Conservation (phyloP, 37 sponge, comb jelly and placozoan species). For the Lycopodina hypogea region DNA sequence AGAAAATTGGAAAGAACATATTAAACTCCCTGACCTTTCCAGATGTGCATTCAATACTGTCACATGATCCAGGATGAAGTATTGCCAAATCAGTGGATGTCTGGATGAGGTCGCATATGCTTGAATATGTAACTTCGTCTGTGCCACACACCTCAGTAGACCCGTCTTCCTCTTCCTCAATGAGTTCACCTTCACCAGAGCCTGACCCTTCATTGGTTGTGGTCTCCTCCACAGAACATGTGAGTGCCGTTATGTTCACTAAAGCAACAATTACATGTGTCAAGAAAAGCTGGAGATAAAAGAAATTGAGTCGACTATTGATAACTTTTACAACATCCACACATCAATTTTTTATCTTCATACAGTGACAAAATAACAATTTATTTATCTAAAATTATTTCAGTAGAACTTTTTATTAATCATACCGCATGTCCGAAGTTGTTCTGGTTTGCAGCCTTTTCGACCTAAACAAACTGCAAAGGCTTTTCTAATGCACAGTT, state of each 20-base stretch:
- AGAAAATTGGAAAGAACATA: background rate
- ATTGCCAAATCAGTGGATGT: constrained; percentile 10
- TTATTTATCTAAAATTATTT: too few species aligned
- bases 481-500: constrained; percentile 24
- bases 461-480: constrained; percentile 27
- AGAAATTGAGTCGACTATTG: too few species aligned
- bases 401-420: too few species aligned
- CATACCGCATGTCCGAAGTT: constrained; percentile 51
- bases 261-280: background rate
- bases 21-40: constrained; percentile 9
- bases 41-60: constrained; percentile 14
- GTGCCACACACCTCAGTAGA: constrained; percentile 28
- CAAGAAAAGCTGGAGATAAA: too few species aligned
- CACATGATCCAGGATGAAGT: constrained; percentile 32
- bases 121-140: constrained; percentile 27
- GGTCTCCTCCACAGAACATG: background rate
- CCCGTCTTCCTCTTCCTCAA: background rate
- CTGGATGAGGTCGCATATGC: constrained; percentile 36
- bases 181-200: too few species aligned
- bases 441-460: constrained; percentile 27
- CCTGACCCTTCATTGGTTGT: background rate
- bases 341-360: too few species aligned
- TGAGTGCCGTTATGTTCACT: background rate
- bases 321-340: too few species aligned
- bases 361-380: too few species aligned